Base-by-base conservation (phyloP, 35 echinoderm and acorn worm genomes). In the Apostichopus parvimensis region DNA sequence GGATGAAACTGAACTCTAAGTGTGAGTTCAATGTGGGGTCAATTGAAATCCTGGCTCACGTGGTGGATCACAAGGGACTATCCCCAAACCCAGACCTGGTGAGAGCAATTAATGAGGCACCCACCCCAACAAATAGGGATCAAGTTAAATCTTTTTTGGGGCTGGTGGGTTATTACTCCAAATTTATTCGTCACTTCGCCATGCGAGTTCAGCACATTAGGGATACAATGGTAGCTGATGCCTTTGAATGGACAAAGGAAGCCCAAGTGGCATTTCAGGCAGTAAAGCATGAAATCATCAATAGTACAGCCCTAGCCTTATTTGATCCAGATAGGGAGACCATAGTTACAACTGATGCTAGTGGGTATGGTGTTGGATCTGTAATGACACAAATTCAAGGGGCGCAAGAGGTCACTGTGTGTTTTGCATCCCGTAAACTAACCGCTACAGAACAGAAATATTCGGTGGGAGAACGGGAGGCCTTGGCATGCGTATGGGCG, bases 1-100 rank as follows among this genome's bases (percentile, higher is more conserved):
- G 89, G 20, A 91, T 91, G 89, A 61, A 28, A 5, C 45, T 91
- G 9, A 91, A 91, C 45, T 61, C 59, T 2, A 91, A 91, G 73
- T 91, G 73, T 58, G 76, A 77, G 54, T 91, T 91, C 54, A 77
- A 77, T 54, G 89, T 91, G 45, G 21, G 5, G 1, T 54, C 24
- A 53, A 56, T 91, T 79, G 18, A 91, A 57, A 55, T 78, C 24
- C 22, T 91, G 17, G 89, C 75, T 45, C 89, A 91, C 26, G 55
- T 25, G 73, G 25, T 91, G 28, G 87, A 73, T 73, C 6, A 25
- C 6, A 56, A 77, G 6, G 89, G 89, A 22, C 17, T 91, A 8
- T 22, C 22, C 5, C 89, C 89, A 8, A 91, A 90, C 53, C 89
- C 89, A 0, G 89, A 87, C 13, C 55, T 87, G 5, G 57, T 87